Evolutionary conservation across 2,113 vertebrate species (phyloP).

Genomic region (Archilochus colubris): DNA sequence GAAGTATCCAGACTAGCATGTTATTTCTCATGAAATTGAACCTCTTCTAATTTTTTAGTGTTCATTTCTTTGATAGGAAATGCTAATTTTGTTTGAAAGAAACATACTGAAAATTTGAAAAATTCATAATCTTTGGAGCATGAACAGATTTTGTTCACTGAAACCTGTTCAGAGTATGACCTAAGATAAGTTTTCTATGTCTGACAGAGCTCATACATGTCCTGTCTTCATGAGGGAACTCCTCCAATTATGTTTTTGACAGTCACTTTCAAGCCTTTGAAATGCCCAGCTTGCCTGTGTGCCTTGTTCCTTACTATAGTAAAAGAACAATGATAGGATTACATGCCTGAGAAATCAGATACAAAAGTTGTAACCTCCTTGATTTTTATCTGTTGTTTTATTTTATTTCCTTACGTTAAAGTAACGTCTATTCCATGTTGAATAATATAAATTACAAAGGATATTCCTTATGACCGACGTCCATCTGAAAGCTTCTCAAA

Average conservation of each 20-base stretch:
- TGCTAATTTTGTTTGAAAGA: not conserved
- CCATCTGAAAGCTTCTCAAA: not conserved
- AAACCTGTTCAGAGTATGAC: not conserved
- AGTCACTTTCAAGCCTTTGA: not conserved
- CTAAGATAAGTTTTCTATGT: not conserved
- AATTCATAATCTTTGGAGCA: not conserved
- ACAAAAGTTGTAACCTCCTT: not conserved
- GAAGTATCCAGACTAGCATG: not conserved
- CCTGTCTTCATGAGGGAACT: not conserved
- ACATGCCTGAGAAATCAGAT: not conserved
- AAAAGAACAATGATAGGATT: not conserved
- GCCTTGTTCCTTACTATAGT: not conserved
- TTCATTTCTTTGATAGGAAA: not conserved
- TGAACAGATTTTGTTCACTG: not conserved
- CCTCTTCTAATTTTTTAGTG: not conserved
- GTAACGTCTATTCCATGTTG: not conserved
- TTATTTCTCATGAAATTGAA: not conserved
- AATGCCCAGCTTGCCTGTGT: not conserved
- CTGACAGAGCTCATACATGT: not conserved
- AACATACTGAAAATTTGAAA: not conserved
- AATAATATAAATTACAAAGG: not conserved
- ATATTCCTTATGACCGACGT: not conserved
- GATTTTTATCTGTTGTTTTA: not conserved
- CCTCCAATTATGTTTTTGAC: not conserved
- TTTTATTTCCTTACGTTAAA: not conserved